Evolutionary conservation across 2,888 invertebrate species (phyloP).

Genomic region (Sthenelais limicola): DNA sequence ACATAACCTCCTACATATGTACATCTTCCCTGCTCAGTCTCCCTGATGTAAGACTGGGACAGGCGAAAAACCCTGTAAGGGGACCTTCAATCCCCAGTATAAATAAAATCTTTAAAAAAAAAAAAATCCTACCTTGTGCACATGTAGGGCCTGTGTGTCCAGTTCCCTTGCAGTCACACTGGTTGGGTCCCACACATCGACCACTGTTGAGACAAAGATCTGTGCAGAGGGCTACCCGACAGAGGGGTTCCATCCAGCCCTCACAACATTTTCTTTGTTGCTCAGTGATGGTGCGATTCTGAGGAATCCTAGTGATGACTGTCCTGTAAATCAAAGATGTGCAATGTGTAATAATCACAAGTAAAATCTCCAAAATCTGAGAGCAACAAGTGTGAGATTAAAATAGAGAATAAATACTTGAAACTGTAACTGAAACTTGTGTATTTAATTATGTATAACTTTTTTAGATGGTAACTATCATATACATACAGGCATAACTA

Average conservation of each 20-base stretch:
- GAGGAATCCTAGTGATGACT: slow-evolving; percentile 66
- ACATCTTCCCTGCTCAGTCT: too few species aligned
- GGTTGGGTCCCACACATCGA: slow-evolving; percentile 33
- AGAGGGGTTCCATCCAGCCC: slow-evolving; percentile 43
- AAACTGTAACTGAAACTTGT: too few species aligned
- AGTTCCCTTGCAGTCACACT: slow-evolving; percentile 41
- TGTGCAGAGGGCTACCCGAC: slow-evolving; percentile 39
- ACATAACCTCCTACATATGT: too few species aligned
- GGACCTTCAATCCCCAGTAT: neutral
- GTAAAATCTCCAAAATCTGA: too few species aligned
- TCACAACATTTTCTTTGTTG: slow-evolving; percentile 52
- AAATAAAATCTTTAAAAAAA: neutral
- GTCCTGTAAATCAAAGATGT: slow-evolving; percentile 42
- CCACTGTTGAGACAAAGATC: slow-evolving; percentile 45
- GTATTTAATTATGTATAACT: too few species aligned
- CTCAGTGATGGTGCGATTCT: slow-evolving; percentile 57
- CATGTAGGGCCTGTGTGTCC: slow-evolving; percentile 45
- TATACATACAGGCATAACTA: too few species aligned
- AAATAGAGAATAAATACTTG: too few species aligned
- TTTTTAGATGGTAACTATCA: too few species aligned
- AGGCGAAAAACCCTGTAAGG: too few species aligned
- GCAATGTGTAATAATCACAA: too few species aligned
- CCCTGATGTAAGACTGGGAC: too few species aligned
- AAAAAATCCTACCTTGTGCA: slow-evolving; percentile 38
- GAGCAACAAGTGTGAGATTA: too few species aligned